phyloP scores from a whole-genome alignment of 2,113 vertebrate species.

The Paralichthys olivaceus region DNA sequence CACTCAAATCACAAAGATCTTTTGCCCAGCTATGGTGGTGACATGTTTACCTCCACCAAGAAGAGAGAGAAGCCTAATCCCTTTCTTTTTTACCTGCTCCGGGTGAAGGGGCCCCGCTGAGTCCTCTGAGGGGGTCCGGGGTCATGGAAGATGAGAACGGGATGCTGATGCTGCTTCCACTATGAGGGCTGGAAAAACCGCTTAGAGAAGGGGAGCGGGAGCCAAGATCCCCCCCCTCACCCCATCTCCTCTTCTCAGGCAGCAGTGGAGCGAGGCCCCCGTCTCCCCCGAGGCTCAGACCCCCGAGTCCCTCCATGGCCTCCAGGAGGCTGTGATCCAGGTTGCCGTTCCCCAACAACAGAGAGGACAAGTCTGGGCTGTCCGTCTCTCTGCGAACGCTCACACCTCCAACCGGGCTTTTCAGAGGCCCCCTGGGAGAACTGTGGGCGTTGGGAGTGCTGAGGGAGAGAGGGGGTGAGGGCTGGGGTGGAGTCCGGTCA shows the following conservation, averaged over 20 bases:
- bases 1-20: not conserved
- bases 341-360: slow-evolving; percentile 76
- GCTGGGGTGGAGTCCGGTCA: slow-evolving; percentile 61
- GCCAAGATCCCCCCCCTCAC: slow-evolving; percentile 82
- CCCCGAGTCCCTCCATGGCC: slow-evolving; percentile 77
- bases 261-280: slow-evolving; percentile 85
- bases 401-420: slow-evolving; percentile 45
- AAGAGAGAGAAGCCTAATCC: no score
- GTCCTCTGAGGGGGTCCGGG: slow-evolving; percentile 82
- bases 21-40: not conserved
- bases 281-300: slow-evolving; percentile 73
- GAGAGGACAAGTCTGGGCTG: slow-evolving; percentile 66
- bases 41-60: not conserved
- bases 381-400: slow-evolving; percentile 25
- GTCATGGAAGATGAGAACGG: slow-evolving; percentile 87
- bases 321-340: slow-evolving; percentile 84
- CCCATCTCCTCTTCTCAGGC: slow-evolving; percentile 89
- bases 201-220: slow-evolving; percentile 87
- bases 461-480: slow-evolving; percentile 76
- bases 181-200: slow-evolving; percentile 89
- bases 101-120: slow-evolving; percentile 71
- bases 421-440: slow-evolving; percentile 71
- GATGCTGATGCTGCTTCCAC: slow-evolving; percentile 88
- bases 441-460: slow-evolving; percentile 78
- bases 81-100: slow-evolving; percentile 80